Evolutionary conservation across 2,113 vertebrate genomes (phyloP).

Genomic region (Daboia siamensis): DNA sequence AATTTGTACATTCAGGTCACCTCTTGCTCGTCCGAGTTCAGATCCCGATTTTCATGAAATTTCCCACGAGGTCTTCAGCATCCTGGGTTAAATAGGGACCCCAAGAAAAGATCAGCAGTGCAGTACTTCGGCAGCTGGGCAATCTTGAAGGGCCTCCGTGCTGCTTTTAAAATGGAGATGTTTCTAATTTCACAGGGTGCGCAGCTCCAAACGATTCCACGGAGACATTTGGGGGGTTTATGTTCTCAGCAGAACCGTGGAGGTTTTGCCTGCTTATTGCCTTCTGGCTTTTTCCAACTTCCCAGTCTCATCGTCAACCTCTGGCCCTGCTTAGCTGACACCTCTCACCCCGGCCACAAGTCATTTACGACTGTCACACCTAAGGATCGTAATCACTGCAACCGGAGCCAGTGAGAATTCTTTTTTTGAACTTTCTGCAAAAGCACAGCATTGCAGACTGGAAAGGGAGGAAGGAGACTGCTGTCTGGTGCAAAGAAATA

Average conservation of each 20-base stretch:
- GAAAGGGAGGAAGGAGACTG: background rate
- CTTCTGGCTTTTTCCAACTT: background rate
- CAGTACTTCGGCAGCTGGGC: background rate
- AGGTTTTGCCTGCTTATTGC: background rate
- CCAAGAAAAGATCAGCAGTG: background rate
- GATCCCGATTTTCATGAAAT: background rate
- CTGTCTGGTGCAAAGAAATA: background rate
- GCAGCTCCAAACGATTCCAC: background rate
- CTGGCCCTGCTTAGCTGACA: background rate
- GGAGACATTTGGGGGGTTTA: background rate
- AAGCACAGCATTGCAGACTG: background rate
- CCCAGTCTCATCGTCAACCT: background rate
- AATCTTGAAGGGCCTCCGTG: background rate
- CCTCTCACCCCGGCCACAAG: fast-evolving
- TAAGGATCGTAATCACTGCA: fast-evolving
- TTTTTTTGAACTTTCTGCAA: background rate
- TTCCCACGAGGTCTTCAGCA: background rate
- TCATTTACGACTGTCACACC: background rate
- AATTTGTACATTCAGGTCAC: background rate
- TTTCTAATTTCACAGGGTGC: background rate
- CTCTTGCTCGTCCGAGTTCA: background rate
- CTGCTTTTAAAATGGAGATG: background rate
- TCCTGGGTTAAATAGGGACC: background rate
- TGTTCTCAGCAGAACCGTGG: background rate
- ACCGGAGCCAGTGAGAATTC: background rate